A percentile compares a stretch with the other conserved stretches of the same genome.
These are phyloP conservation scores for Hemichromis elongatus DNA, from an alignment of 2,113 vertebrate genomes.

Conservation along the genomic window DNA sequence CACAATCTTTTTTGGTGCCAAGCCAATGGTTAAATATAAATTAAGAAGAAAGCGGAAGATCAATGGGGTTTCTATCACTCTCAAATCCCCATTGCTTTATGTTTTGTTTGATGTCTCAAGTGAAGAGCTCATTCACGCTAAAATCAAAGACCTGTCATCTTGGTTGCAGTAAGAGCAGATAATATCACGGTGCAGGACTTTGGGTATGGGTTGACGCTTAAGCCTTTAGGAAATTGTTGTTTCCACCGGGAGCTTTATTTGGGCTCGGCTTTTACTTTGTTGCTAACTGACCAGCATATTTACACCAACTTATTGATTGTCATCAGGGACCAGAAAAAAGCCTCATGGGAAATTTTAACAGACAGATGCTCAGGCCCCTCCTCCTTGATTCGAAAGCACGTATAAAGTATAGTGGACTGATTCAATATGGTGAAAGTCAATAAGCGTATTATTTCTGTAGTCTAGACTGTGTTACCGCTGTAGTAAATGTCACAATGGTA, in stretches of 20 bases:
- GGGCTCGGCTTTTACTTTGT: neutral
- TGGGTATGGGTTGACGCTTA: constrained; percentile 13
- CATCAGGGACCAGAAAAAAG: neutral
- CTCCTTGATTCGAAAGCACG: neutral
- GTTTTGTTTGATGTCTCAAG: constrained; percentile 74
- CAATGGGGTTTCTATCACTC: constrained; percentile 67
- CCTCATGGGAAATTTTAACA: neutral
- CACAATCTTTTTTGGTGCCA: constrained; percentile 64
- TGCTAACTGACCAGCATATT: constrained; percentile 1
- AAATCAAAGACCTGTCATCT: constrained; percentile 73
- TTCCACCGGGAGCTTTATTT: constrained; percentile 19
- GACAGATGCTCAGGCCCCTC: neutral
- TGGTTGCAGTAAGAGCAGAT: constrained; percentile 57
- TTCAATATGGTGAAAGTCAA: neutral
- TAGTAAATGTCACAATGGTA: neutral
- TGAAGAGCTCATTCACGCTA: constrained; percentile 57
- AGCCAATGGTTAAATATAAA: constrained; percentile 74
- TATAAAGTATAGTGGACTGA: neutral
- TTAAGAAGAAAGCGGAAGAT: constrained; percentile 74
- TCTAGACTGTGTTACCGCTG: neutral
- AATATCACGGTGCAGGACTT: constrained; percentile 55
- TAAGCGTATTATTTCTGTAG: neutral
- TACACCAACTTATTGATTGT: neutral
- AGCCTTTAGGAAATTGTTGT: constrained; percentile 39
- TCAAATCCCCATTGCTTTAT: constrained; percentile 71